phyloP scores from a whole-genome alignment of 2,888 invertebrate genomes.

The Agonopterix arenella region DNA sequence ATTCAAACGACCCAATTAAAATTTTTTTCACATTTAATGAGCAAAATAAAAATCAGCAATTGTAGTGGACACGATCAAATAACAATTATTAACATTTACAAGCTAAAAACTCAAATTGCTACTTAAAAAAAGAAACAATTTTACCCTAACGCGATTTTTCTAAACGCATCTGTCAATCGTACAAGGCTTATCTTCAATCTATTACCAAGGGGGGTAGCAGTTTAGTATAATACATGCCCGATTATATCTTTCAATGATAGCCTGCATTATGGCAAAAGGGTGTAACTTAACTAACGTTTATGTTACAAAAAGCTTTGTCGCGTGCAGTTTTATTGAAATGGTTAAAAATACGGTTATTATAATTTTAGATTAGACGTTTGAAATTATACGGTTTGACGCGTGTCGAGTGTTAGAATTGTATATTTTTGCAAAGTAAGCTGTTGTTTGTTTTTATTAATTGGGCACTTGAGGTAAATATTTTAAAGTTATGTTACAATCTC shows the following conservation, averaged over 20 bases:
- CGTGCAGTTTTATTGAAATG: slow-evolving; percentile 7
- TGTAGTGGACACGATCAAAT: neutral
- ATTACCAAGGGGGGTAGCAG: slow-evolving; percentile 4
- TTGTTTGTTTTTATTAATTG: too few relatives aligned
- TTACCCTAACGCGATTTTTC: slow-evolving; percentile 12
- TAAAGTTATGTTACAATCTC: too few relatives aligned
- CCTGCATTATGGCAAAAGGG: slow-evolving; percentile 4
- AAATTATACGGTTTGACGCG: slow-evolving; percentile 1
- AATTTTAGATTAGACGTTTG: slow-evolving; percentile 6
- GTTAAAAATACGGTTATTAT: slow-evolving; percentile 8
- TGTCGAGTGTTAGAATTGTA: neutral
- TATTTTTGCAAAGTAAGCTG: too few relatives aligned
- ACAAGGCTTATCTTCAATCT: slow-evolving; percentile 20
- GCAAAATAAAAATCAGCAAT: too few relatives aligned
- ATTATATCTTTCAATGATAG: slow-evolving; percentile 5
- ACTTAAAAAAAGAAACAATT: slow-evolving; percentile 7
- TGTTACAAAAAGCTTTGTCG: slow-evolving; percentile 3
- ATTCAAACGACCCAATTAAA: too few relatives aligned
- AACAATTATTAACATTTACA: neutral
- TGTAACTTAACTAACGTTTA: slow-evolving; percentile 4
- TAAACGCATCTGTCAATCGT: slow-evolving; percentile 24
- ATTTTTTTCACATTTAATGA: too few relatives aligned
- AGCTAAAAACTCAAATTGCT: neutral
- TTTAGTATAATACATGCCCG: slow-evolving; percentile 2
- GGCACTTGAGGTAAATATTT: too few relatives aligned